phyloP scores from a whole-genome alignment of 2,113 vertebrate species.

The Dicaeum eximium region DNA sequence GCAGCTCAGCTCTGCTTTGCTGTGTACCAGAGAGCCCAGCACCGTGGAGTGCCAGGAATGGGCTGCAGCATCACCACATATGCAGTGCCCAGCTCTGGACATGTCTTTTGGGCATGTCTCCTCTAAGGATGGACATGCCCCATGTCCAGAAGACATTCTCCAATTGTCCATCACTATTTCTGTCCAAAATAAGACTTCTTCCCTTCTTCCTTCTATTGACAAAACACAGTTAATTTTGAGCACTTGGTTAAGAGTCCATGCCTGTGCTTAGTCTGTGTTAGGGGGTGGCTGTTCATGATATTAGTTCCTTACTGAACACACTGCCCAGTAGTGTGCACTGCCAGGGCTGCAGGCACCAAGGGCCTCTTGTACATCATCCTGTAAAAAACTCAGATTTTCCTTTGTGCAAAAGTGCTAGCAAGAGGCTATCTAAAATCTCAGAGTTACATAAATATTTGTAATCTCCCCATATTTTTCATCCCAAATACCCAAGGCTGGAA shows the following conservation, averaged over 20 bases:
- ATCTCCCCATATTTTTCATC: background rate
- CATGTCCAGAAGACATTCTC: background rate
- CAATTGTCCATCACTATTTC: background rate
- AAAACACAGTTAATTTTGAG: background rate
- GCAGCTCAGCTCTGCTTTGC: background rate
- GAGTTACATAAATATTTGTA: background rate
- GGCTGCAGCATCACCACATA: accelerated
- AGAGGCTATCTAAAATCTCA: background rate
- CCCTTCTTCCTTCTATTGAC: background rate
- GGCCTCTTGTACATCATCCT: background rate
- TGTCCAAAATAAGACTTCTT: background rate
- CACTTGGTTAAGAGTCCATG: background rate
- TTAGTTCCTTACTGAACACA: background rate
- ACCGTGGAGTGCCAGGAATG: background rate
- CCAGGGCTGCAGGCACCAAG: background rate
- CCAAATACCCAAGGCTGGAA: background rate
- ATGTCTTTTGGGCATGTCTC: background rate
- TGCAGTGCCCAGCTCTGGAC: background rate
- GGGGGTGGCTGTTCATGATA: background rate
- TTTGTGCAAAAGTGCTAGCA: background rate
- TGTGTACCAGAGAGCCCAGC: background rate
- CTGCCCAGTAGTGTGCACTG: accelerated
- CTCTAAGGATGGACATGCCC: background rate
- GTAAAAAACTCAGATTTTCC: background rate
- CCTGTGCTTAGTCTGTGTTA: background rate